These are phyloP conservation scores for Drosophila mercatorum DNA, from an alignment of 2,888 invertebrate species.

Conservation along the genomic window DNA sequence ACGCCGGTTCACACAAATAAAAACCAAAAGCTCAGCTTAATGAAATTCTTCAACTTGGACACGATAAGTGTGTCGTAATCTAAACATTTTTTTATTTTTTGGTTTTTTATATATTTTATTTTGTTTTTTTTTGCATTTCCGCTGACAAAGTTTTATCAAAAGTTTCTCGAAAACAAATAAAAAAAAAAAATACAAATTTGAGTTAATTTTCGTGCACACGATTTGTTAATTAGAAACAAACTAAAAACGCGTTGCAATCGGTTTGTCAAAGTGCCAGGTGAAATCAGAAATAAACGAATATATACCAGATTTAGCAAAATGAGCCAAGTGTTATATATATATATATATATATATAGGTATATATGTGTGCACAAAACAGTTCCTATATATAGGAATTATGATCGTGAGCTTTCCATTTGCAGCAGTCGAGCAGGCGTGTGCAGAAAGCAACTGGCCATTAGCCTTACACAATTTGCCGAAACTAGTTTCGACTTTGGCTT, in stretches of 20 bases:
- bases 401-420: slow-evolving; percentile 58
- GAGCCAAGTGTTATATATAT: slow-evolving; percentile 27
- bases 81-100: not conserved
- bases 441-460: slow-evolving; percentile 19
- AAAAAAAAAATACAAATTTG: not conserved
- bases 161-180: not conserved
- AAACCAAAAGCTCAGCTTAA: slow-evolving; percentile 8
- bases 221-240: slow-evolving; percentile 33
- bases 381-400: slow-evolving; percentile 49
- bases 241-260: slow-evolving; percentile 20
- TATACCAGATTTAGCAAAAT: slow-evolving; percentile 38
- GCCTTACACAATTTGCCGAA: not conserved
- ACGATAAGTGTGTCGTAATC: slow-evolving; percentile 26
- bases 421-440: slow-evolving; percentile 30
- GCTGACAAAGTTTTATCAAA: slow-evolving; percentile 31
- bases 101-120: not conserved
- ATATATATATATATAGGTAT: too few relatives aligned
- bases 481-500: slow-evolving; percentile 1
- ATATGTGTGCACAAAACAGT: not conserved
- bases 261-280: slow-evolving; percentile 64
- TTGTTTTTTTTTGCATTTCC: slow-evolving; percentile 25
- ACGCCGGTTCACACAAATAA: too few relatives aligned
- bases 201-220: slow-evolving; percentile 31
- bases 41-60: not conserved
- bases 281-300: slow-evolving; percentile 55